Percentiles rank a stretch among this genome's conserved stretches.
These are phyloP conservation scores for Monopis laevigella DNA, from an alignment of 2,888 invertebrate genomes.

Conservation along the genomic window DNA sequence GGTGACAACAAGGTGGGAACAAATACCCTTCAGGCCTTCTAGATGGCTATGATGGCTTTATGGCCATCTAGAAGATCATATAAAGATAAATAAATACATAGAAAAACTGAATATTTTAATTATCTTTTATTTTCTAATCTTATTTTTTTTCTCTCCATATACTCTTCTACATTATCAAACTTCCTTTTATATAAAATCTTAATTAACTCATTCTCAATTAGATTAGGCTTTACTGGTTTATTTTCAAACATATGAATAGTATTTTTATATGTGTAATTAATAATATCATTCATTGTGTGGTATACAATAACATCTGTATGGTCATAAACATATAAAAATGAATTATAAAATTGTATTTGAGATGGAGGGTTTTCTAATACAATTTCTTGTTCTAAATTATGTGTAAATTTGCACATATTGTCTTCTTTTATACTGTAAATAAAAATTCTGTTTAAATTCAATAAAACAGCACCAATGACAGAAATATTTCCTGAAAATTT, in stretches of 20 bases:
- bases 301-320: constrained; percentile 35
- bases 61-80: no score
- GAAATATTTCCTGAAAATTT: constrained; percentile 39
- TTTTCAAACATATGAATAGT: constrained; percentile 34
- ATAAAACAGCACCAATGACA: constrained; percentile 59
- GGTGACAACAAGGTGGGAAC: no score
- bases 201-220: constrained; percentile 35
- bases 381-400: constrained; percentile 40
- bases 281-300: constrained; percentile 28
- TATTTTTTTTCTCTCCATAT: constrained; percentile 78
- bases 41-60: no score
- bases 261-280: constrained; percentile 20
- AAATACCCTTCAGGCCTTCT: no score
- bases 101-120: not conserved
- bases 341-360: constrained; percentile 37
- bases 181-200: constrained; percentile 78
- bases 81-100: not conserved
- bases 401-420: constrained; percentile 30
- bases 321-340: constrained; percentile 45
- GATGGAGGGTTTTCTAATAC: constrained; percentile 45
- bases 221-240: constrained; percentile 15
- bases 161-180: constrained; percentile 83
- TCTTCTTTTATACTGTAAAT: constrained; percentile 42
- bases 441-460: constrained; percentile 54
- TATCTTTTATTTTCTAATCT: constrained; percentile 67